phyloP scores from a whole-genome alignment of 1,140 invertebrate genomes.

The Protaetia brevitarsis region DNA sequence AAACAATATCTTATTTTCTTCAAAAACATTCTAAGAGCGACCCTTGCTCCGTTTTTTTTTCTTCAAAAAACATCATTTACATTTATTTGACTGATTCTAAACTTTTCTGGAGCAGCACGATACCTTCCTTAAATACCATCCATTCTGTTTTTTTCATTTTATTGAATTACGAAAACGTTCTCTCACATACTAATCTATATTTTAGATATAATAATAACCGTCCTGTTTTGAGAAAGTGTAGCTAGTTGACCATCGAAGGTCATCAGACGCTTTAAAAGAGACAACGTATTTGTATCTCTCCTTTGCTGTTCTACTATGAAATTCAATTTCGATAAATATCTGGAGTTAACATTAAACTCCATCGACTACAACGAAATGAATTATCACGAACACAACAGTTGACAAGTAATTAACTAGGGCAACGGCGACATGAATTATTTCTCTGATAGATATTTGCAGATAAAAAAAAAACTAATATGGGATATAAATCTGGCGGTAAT shows the following conservation, averaged over 20 bases:
- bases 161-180: too few relatives aligned
- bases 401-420: conserved; percentile 15
- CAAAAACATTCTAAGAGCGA: too few relatives aligned
- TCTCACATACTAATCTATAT: too few relatives aligned
- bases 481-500: conserved; percentile 3
- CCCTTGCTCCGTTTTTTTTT: too few relatives aligned
- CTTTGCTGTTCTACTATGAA: background rate
- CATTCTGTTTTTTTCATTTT: too few relatives aligned
- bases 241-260: background rate
- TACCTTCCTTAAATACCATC: too few relatives aligned
- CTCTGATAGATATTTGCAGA: conserved; percentile 11
- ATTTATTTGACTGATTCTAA: too few relatives aligned
- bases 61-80: too few relatives aligned
- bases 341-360: conserved; percentile 11
- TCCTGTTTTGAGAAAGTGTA: too few relatives aligned
- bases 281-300: background rate
- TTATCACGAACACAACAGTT: conserved; percentile 14
- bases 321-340: conserved; percentile 17
- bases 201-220: too few relatives aligned
- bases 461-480: conserved; percentile 18
- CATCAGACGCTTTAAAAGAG: background rate
- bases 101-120: too few relatives aligned
- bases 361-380: conserved; percentile 18
- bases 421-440: conserved; percentile 13
- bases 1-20: too few relatives aligned